These are phyloP conservation scores for Ginglymostoma cirratum DNA, from an alignment of 2,113 vertebrate genomes.

Conservation along the genomic window DNA sequence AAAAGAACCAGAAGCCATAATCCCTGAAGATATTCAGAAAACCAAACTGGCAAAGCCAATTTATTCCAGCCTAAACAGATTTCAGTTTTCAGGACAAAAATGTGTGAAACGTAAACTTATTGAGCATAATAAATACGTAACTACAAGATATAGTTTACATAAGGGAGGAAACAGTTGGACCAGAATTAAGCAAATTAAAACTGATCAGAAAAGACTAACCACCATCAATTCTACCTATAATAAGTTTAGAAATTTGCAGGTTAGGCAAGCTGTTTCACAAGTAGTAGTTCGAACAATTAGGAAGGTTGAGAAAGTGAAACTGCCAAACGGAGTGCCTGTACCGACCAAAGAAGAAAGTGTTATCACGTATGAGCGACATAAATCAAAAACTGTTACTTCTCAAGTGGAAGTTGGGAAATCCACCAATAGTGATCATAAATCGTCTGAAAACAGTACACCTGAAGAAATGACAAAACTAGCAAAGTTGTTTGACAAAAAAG, in stretches of 20 bases:
- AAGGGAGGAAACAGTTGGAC: constrained; percentile 73
- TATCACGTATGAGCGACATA: constrained; percentile 45
- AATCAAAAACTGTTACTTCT: constrained; percentile 28
- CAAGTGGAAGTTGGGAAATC: background rate
- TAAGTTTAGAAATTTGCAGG: constrained; percentile 20
- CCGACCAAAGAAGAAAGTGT: constrained; percentile 42
- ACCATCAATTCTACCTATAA: background rate
- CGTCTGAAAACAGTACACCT: background rate
- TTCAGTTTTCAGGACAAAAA: constrained; percentile 35
- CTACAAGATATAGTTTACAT: constrained; percentile 12
- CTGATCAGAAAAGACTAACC: constrained; percentile 46
- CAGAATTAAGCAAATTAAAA: constrained; percentile 76
- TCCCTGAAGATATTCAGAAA: background rate
- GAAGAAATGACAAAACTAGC: background rate
- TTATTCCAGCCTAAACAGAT: constrained; percentile 30
- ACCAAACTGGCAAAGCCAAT: background rate
- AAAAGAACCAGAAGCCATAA: constrained; percentile 30
- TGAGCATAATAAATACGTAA: constrained; percentile 9
- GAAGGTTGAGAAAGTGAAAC: background rate
- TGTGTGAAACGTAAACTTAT: constrained; percentile 24
- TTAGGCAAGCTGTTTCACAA: constrained; percentile 30
- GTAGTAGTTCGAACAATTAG: constrained; percentile 10
- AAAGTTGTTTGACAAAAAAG: background rate
- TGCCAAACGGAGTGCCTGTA: background rate
- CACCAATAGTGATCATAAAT: background rate